Base-by-base conservation (phyloP, 2,113 vertebrate genomes). In the Ophiodon elongatus region DNA sequence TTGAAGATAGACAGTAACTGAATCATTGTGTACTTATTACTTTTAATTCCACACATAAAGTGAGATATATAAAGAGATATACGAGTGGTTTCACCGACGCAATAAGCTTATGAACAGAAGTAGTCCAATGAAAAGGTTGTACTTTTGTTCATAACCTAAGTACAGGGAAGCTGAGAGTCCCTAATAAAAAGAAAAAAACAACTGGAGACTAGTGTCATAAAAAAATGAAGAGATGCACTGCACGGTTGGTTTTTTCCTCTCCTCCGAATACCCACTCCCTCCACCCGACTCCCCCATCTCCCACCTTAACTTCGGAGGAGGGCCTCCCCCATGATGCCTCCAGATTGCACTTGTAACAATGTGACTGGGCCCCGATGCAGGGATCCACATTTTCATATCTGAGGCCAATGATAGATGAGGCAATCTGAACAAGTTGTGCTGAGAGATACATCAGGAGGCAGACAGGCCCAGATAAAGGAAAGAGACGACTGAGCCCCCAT, bases 331-430 rank as follows among this genome's bases (percentile, higher is more conserved):
- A 85, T 89, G 90, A 92, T 91, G 84, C 81, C 66, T 87, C 71
- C 91, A 92, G 91, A 94, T 93, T 92, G 90, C 73, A 84, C 83
- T 88, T 29, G 70, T 92, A 92, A 94, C 87, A 91, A 87, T 80
- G 83, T 85, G 85, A 87, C 90, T 87, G 70, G 75, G 82, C 76
- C 85, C 79, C 76, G 73, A 89, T 86, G 85, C 92, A 85, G 85
- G 80, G 76, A 94, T 94, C 91, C 84, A 84, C 92, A 94, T 94
- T 93, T 93, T 93, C 91, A 93, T 93, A 94, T 92, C 79, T 88
- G 91, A 90, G 83, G 85, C 87, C 89, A 87, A 80, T 95, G 95
- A 96, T 95, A 91, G 94, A 96, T 96, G 95, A 96, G 94, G 93
- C 93, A 94, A 95, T 96, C 93, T 90, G 88, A 91, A 93, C 87